These are phyloP conservation scores for Lophius piscatorius DNA, from an alignment of 2,113 vertebrate genomes.

Conservation along the genomic window DNA sequence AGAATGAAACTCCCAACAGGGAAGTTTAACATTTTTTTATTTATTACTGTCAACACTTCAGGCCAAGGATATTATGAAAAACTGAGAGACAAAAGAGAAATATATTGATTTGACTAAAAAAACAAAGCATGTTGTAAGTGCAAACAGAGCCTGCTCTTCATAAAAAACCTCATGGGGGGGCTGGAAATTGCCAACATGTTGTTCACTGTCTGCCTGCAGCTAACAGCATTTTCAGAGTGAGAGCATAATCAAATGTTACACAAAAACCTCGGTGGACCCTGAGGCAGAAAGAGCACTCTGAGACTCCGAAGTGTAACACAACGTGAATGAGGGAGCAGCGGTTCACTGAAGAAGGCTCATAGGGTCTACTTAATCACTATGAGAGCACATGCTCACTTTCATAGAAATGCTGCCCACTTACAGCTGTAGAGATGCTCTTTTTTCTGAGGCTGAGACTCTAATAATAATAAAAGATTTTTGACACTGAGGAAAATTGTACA, in stretches of 20 bases:
- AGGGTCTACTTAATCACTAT: constrained; percentile 59
- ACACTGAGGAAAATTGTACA: background rate
- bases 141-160: constrained; percentile 35
- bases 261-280: constrained; percentile 60
- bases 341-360: constrained; percentile 51
- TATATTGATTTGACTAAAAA: background rate
- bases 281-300: constrained; percentile 67
- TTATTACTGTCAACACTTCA: background rate
- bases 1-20: constrained; percentile 23
- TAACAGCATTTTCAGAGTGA: constrained; percentile 41
- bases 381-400: constrained; percentile 44
- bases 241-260: constrained; percentile 70
- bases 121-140: constrained; percentile 3
- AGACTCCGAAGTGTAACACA: constrained; percentile 49
- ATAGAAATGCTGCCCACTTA: constrained; percentile 18
- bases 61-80: background rate
- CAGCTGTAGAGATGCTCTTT: constrained; percentile 47
- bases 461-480: background rate
- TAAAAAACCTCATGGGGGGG: constrained; percentile 40
- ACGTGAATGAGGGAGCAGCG: constrained; percentile 59
- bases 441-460: constrained; percentile 25
- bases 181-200: constrained; percentile 55
- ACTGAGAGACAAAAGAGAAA: background rate
- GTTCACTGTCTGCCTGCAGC: constrained; percentile 53
- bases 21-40: constrained; percentile 6